A percentile compares a stretch with the other conserved stretches of the same genome.
phyloP scores from a whole-genome alignment of 53 echinoderm and acorn worm species.

The Zoroaster sp. region DNA sequence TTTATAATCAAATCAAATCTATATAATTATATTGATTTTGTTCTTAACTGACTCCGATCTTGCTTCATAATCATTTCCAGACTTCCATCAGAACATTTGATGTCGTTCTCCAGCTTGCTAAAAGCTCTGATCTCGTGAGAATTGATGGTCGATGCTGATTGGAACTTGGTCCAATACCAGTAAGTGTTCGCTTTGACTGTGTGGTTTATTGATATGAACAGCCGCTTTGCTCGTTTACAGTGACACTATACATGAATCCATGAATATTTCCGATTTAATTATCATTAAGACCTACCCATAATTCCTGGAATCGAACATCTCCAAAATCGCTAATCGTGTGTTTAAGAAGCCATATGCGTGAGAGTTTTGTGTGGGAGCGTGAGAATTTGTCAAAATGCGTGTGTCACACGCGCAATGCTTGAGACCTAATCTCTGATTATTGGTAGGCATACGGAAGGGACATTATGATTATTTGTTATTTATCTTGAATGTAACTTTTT shows the following conservation, averaged over 20 bases:
- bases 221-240: not conserved
- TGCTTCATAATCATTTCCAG: constrained; percentile 21
- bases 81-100: constrained; percentile 76
- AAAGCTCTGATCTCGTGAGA: constrained; percentile 65
- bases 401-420: too few species aligned
- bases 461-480: not conserved
- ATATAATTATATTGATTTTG: not conserved
- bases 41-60: too few species aligned
- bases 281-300: too few species aligned
- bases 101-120: constrained; percentile 65
- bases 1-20: not conserved
- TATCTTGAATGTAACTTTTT: not conserved
- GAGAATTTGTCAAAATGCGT: too few species aligned
- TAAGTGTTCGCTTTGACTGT: not conserved
- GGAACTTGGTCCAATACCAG: constrained; percentile 76
- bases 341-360: not conserved
- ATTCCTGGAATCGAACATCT: not conserved
- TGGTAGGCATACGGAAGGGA: not conserved
- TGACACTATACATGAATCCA: not conserved
- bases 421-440: too few species aligned
- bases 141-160: constrained; percentile 45
- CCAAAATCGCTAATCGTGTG: not conserved
- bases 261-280: too few species aligned
- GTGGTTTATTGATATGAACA: not conserved
- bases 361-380: too few species aligned